These are phyloP conservation scores for Donacobius atricapilla DNA, from an alignment of 2,113 vertebrate genomes.

Conservation along the genomic window DNA sequence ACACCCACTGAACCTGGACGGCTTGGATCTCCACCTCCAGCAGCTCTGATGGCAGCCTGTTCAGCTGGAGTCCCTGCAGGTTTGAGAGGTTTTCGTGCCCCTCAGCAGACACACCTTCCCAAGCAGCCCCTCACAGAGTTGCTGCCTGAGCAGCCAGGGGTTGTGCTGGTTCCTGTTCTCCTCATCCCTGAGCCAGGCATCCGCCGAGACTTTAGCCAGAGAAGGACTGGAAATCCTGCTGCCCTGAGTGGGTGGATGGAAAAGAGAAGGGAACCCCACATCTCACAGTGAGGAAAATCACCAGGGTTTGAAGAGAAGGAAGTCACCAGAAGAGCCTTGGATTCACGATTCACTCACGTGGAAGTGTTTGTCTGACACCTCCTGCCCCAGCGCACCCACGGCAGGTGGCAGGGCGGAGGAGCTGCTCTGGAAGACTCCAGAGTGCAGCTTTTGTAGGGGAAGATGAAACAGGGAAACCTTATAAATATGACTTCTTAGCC, in stretches of 20 bases:
- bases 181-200: neutral
- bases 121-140: neutral
- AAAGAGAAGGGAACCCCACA: neutral
- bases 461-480: too few species aligned
- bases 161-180: neutral
- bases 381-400: neutral
- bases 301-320: neutral
- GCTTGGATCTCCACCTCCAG: neutral
- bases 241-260: neutral
- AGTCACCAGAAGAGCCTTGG: rapidly evolving
- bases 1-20: neutral
- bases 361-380: too few species aligned
- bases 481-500: too few species aligned
- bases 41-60: neutral
- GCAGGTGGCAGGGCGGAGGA: neutral
- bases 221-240: neutral
- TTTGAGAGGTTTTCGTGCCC: neutral
- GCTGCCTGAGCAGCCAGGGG: neutral
- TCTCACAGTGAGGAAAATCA: neutral
- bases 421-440: neutral
- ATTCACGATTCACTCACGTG: too few species aligned
- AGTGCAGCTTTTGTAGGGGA: too few species aligned
- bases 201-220: neutral
- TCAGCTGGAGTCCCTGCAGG: neutral
- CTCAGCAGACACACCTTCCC: neutral